Evolutionary conservation across 2,888 invertebrate genomes (phyloP).

Genomic region (Acholoe squamosa): DNA sequence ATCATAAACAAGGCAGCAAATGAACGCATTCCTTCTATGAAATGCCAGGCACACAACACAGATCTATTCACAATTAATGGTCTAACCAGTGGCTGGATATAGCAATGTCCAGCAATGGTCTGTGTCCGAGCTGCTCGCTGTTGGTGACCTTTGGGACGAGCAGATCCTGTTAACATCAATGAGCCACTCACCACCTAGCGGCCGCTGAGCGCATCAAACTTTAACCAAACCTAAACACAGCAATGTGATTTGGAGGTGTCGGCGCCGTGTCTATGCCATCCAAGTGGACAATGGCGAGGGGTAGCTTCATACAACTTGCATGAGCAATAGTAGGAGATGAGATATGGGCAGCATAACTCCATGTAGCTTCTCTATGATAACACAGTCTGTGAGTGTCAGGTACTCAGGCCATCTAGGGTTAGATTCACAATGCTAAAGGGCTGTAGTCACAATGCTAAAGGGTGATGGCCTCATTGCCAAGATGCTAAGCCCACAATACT

Average conservation of each 20-base stretch:
- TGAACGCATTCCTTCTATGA: too few species aligned
- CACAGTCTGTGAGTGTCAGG: background rate
- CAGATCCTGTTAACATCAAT: conserved; percentile 52
- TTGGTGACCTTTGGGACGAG: conserved; percentile 42
- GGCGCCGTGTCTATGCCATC: background rate
- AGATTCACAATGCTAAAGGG: background rate
- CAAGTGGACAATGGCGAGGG: conserved; percentile 7
- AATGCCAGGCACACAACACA: too few species aligned
- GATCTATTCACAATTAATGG: too few species aligned
- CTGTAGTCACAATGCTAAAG: too few species aligned
- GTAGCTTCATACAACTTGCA: conserved; percentile 31
- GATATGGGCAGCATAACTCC: conserved; percentile 33
- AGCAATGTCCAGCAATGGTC: background rate
- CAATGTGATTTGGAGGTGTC: conserved; percentile 39
- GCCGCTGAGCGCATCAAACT: conserved; percentile 24
- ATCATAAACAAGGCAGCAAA: too few species aligned
- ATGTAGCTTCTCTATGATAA: background rate
- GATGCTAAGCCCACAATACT: too few species aligned
- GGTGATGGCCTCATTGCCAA: too few species aligned
- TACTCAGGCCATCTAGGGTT: background rate
- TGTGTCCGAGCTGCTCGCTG: background rate
- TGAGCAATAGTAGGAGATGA: background rate
- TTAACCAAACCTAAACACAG: conserved; percentile 53
- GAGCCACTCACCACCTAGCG: conserved; percentile 46
- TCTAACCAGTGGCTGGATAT: too few species aligned